Evolutionary conservation across 2,797 vertebrate genomes (phyloP).

Genomic region (Alosa sapidissima): DNA sequence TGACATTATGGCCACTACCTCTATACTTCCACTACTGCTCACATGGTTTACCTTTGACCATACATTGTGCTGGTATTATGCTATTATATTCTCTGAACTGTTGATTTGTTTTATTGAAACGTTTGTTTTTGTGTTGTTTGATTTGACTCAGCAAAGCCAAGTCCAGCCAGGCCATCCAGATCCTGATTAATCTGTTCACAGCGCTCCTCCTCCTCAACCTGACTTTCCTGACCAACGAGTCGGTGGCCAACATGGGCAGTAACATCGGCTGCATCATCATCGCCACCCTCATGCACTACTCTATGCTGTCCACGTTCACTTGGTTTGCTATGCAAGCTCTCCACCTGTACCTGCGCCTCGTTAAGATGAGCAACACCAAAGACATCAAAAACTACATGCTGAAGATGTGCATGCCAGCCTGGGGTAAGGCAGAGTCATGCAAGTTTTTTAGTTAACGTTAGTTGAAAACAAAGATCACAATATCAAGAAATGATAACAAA

Average conservation of each 20-base stretch:
- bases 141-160: slow-evolving; percentile 47
- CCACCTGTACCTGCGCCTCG: slow-evolving; percentile 58
- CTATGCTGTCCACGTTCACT: slow-evolving; percentile 60
- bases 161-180: slow-evolving; percentile 48
- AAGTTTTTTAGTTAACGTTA: too few species aligned
- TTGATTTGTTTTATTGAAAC: not conserved
- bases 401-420: slow-evolving; percentile 55
- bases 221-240: slow-evolving; percentile 60
- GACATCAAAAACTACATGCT: slow-evolving; percentile 51
- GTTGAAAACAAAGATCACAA: too few species aligned
- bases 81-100: not conserved
- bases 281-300: slow-evolving; percentile 61
- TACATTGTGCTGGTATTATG: too few species aligned
- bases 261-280: slow-evolving; percentile 36
- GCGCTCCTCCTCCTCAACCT: slow-evolving; percentile 60
- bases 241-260: slow-evolving; percentile 40
- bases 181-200: slow-evolving; percentile 63
- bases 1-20: too few species aligned
- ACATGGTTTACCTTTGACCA: too few species aligned
- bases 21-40: too few species aligned
- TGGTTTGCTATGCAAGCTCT: slow-evolving; percentile 67
- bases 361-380: slow-evolving; percentile 33
- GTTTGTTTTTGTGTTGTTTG: not conserved
- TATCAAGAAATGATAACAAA: too few species aligned
- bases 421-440: slow-evolving; percentile 58